These are phyloP conservation scores for Choreutis nemorana DNA, from an alignment of 2,888 invertebrate species.

Conservation along the genomic window DNA sequence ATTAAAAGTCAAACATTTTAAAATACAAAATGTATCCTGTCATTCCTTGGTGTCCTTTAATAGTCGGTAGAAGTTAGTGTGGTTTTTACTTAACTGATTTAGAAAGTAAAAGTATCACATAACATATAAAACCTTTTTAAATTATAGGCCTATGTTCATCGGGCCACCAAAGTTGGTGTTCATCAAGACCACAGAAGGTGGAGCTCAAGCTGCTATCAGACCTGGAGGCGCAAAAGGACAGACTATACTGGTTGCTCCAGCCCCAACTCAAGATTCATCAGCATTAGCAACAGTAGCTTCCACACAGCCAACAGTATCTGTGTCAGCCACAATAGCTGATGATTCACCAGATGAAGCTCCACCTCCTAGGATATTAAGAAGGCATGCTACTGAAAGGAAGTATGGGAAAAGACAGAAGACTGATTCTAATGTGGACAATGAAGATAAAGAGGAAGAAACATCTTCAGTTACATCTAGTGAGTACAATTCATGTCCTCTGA, in stretches of 20 bases:
- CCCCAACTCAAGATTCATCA: slow-evolving; percentile 20
- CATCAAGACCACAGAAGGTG: slow-evolving; percentile 53
- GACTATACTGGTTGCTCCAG: slow-evolving; percentile 49
- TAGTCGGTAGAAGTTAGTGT: too few species aligned
- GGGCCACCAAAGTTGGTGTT: slow-evolving; percentile 60
- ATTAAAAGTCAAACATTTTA: slow-evolving; percentile 1
- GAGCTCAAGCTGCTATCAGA: slow-evolving; percentile 38
- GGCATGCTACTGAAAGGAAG: slow-evolving; percentile 39
- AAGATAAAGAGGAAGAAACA: slow-evolving; percentile 32
- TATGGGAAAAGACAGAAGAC: slow-evolving; percentile 53
- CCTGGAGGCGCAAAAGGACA: slow-evolving; percentile 47
- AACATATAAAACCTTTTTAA: too few species aligned
- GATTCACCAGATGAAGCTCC: slow-evolving; percentile 30
- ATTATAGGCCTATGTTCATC: slow-evolving; percentile 62
- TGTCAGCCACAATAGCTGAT: slow-evolving; percentile 22
- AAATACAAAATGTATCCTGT: neutral
- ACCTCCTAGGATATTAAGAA: slow-evolving; percentile 32
- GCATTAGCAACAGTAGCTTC: slow-evolving; percentile 15
- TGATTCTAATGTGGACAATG: slow-evolving; percentile 28
- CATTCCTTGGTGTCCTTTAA: too few species aligned
- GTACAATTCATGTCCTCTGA: slow-evolving; percentile 13
- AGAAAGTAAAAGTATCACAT: too few species aligned
- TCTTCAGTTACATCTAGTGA: slow-evolving; percentile 33
- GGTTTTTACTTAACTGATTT: too few species aligned
- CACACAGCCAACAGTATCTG: slow-evolving; percentile 15